Evolutionary conservation across 2,888 invertebrate species (phyloP), one percentile per base, ranked within the genome.

Genomic region (Ormyrus nitidulus): DNA sequence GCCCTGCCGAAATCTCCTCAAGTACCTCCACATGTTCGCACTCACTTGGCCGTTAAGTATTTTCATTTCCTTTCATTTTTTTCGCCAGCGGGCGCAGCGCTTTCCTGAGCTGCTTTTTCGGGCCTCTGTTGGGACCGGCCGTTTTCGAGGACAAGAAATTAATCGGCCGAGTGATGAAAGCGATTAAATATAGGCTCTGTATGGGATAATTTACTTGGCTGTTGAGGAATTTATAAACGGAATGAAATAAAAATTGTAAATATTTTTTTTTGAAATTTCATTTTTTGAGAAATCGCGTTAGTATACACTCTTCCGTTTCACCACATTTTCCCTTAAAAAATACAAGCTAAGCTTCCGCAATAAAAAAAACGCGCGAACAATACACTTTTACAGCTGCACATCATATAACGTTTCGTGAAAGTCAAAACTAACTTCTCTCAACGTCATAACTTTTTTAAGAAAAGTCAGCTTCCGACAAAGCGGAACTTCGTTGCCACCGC

Each of bases 21-120:
- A 78, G 78, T 78, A 72, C 68, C 44, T 72, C 72, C 78, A 78
- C 72, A 72, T 78, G 78, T 78, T 72, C 61, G 77, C 72, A 61
- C 72, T 72, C 66, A 34, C 72, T 64, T 46, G 64, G 10, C 2
- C 66, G 19, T 11, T 53, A 62, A 77, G 77, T 59, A 65, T 13
- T 66, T 71, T 34, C 59, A 11, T 54, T 77, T 65, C 71, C 71
- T 68, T 13, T 75, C 1, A 6, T 65, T 62, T 54, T 62, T 64
- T 56, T 19, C 56, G n/a, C 6, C 19, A 19, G 19, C 19, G 19
- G 19, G 19, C 19, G 19, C 19, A 1, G 19, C 19, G 9, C 13
- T 54, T 34, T 62, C 19, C 9, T 46, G 19, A 2, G 44, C 34
- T 11, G 8, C 58, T 58, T 5, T 48, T 56, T 10, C 34, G 10